Conservation (phyloP, 2,888 invertebrate genomes). For the Steromphala cineraria region DNA sequence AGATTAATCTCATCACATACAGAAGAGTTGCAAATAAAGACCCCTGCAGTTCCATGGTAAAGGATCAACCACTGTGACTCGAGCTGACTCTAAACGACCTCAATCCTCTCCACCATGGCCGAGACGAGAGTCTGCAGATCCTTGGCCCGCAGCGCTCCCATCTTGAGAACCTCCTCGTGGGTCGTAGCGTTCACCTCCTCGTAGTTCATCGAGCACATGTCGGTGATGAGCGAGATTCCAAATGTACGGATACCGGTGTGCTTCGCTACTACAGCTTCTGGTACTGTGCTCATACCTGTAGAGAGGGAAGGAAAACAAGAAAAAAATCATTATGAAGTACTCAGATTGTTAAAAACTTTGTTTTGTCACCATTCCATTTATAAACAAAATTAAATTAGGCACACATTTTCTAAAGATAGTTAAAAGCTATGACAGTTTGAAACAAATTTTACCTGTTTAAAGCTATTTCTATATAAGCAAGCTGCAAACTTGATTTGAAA, state of each 20-base stretch:
- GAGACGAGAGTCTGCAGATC: slow-evolving; percentile 68
- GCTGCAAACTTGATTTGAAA: neutral
- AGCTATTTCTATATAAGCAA: neutral
- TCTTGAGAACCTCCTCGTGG: slow-evolving; percentile 86
- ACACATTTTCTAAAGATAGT: too few relatives aligned
- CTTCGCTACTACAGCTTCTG: slow-evolving; percentile 91
- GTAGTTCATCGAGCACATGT: slow-evolving; percentile 88
- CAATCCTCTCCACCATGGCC: slow-evolving; percentile 44
- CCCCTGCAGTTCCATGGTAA: too few relatives aligned
- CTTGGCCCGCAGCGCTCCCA: slow-evolving; percentile 63
- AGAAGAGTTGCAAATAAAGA: too few relatives aligned
- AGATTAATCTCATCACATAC: too few relatives aligned
- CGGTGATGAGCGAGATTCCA: slow-evolving; percentile 95
- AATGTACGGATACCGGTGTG: slow-evolving; percentile 87
- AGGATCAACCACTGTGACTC: too few relatives aligned
- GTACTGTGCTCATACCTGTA: slow-evolving; percentile 84
- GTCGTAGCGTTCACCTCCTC: slow-evolving; percentile 85
- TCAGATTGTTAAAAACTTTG: neutral
- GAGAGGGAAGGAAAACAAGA: too few relatives aligned
- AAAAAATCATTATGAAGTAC: too few relatives aligned
- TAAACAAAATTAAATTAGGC: too few relatives aligned
- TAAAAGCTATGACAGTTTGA: too few relatives aligned
- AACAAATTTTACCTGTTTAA: too few relatives aligned
- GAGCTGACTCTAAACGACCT: neutral
- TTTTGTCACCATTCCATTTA: too few relatives aligned